A percentile compares a stretch with the other conserved stretches of the same genome.
These are phyloP conservation scores for Danaus melanippus DNA, from an alignment of 1,140 invertebrate genomes.

Conservation along the genomic window DNA sequence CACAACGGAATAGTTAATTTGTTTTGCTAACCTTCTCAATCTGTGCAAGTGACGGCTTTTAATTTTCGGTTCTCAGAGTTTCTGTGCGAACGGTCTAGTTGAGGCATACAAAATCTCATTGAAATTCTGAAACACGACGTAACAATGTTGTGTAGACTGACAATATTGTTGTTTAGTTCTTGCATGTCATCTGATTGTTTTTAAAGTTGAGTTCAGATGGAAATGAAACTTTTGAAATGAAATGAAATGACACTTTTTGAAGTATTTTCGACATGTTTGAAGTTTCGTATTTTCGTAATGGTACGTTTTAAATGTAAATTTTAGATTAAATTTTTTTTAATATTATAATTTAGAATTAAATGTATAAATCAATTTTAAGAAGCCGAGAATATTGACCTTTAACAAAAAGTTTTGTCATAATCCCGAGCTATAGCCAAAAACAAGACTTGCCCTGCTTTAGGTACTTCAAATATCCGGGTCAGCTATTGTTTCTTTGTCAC, in stretches of 20 bases:
- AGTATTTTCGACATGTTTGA: too few species aligned
- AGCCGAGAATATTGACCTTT: background rate
- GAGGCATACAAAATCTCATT: constrained; percentile 15
- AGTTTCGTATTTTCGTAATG: too few species aligned
- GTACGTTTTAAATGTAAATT: background rate
- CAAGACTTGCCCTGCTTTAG: too few species aligned
- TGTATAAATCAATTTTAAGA: background rate
- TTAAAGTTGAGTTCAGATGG: background rate
- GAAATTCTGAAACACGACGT: constrained; percentile 24
- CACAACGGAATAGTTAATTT: background rate
- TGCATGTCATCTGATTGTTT: constrained; percentile 7
- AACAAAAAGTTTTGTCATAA: background rate
- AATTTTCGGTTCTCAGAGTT: constrained; percentile 1
- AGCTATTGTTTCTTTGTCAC: constrained; percentile 57
- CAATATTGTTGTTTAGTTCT: constrained; percentile 18
- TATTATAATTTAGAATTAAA: background rate
- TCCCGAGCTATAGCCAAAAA: background rate
- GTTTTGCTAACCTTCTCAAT: too few species aligned
- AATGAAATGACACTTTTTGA: background rate
- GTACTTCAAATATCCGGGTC: constrained; percentile 41
- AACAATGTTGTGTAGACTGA: constrained; percentile 28
- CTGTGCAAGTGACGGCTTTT: too few species aligned
- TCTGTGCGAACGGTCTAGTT: constrained; percentile 6
- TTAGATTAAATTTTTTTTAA: background rate
- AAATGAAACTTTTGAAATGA: background rate